These are phyloP conservation scores for Enteromius viviparus DNA, from an alignment of 2,797 vertebrate genomes.

Conservation along the genomic window DNA sequence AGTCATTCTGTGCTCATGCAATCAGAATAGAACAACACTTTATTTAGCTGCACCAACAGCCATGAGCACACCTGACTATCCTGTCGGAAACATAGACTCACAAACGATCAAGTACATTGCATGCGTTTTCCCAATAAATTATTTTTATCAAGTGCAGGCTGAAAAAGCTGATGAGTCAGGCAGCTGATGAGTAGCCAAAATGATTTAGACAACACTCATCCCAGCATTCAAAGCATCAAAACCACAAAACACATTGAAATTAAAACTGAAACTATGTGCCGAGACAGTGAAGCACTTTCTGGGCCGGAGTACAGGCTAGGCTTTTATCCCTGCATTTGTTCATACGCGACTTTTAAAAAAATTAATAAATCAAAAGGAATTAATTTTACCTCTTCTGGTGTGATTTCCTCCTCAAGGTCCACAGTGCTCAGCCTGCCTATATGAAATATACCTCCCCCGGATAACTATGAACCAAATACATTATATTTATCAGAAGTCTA, in stretches of 20 bases:
- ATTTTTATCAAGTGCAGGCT: not conserved
- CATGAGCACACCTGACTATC: conserved; percentile 7
- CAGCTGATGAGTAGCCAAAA: not conserved
- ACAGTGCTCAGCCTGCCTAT: conserved; percentile 90
- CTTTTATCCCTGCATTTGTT: not conserved
- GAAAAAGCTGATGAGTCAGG: not conserved
- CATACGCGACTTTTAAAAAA: not conserved
- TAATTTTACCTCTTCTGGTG: conserved; percentile 78
- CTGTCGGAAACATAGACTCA: conserved; percentile 26
- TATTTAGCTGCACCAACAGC: conserved; percentile 17
- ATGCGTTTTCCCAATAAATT: not conserved
- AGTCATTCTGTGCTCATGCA: conserved; percentile 26
- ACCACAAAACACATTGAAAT: not conserved
- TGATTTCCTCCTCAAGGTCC: conserved; percentile 88
- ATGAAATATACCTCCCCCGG: conserved; percentile 77
- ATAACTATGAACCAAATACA: conserved; percentile 70
- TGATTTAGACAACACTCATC: not conserved
- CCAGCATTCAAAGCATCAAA: not conserved
- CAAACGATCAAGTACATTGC: not conserved
- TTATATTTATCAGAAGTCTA: conserved; percentile 37
- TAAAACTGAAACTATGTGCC: not conserved
- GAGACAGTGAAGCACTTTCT: not conserved
- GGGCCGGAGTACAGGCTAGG: not conserved
- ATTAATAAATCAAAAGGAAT: conserved; percentile 21
- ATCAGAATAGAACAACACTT: conserved; percentile 19